Conservation (phyloP, 2,888 invertebrate species). For the Onthophagus sagittarius region DNA sequence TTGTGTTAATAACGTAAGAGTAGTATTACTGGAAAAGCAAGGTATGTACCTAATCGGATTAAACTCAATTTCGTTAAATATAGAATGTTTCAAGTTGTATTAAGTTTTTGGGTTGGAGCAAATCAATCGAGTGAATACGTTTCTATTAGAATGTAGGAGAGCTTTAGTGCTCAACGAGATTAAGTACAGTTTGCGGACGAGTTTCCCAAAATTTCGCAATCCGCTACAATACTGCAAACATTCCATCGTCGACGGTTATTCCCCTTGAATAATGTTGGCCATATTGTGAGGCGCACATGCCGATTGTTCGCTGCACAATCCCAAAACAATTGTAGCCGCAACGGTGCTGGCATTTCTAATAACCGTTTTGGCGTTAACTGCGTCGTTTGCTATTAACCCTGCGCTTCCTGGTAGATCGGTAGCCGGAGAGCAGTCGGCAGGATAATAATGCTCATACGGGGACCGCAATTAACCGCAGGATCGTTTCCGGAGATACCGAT, state of each 20-base stretch:
- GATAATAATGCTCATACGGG: not conserved
- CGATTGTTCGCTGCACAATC: not conserved
- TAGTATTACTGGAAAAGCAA: not conserved
- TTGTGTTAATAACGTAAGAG: not conserved
- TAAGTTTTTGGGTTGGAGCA: not conserved
- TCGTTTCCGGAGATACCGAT: not conserved
- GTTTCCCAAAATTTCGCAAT: not conserved
- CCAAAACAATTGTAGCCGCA: not conserved
- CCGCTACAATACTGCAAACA: not conserved
- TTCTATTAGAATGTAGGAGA: not conserved
- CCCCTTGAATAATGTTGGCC: not conserved
- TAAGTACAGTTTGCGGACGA: not conserved
- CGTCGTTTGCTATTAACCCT: slow-evolving; percentile 27
- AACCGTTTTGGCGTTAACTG: slow-evolving; percentile 27
- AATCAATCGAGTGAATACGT: not conserved
- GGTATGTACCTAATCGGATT: not conserved
- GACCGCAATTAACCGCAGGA: not conserved
- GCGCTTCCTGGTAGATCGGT: slow-evolving; percentile 23
- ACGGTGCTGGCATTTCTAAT: slow-evolving; percentile 21
- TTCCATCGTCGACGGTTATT: not conserved
- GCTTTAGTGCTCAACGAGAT: not conserved
- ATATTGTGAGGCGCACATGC: not conserved
- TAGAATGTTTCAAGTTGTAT: not conserved
- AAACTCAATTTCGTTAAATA: not conserved
- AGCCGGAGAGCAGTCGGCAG: not conserved